Base-by-base conservation (phyloP, 2,797 vertebrate species). In the Danio aesculapii region DNA sequence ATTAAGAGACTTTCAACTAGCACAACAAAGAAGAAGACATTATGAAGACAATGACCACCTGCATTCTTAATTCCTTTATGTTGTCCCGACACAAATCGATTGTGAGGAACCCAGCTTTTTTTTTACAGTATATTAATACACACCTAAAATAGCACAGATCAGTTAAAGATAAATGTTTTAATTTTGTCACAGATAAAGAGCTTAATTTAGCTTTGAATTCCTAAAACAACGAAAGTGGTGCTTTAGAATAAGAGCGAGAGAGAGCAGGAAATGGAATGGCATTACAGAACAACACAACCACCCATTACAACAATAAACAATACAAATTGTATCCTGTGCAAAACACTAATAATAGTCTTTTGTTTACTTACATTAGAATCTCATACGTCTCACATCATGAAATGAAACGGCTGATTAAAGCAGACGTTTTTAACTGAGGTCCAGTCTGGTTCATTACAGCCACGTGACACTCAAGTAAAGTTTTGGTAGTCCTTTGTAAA, bases 181-280 rank as follows among this genome's bases (percentile, higher is more conserved):
- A 67, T 19, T 30, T 30, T 30, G 3, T 1, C 30, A 30, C 30
- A 30, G 30, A 30, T 30, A 30, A 30, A 30, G 21, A n/a, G 47
- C 30, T 70, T 39, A 53, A 41, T 41, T 70, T 0, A 6, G 52
- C 14, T 39, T 30, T 69, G 8, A n/a, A 30, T 30, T 30, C 2
- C 8, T 70, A 9, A 44, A 39, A 70, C 30, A 41, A 2, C 11
- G 50, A 70, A 30, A 53, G 49, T 50, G 16, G 10, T 6, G 16
- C 14, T 43, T 63, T 2, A 44, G 77, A 52, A 11, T 70, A 58
- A 9, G 14, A 66, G 70, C 12, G 6, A 64, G 44, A 57, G 71
- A 67, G 66, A 30, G 30, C 46, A 63, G 47, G 81, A 85, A 82
- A 87, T 79, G 17, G 81, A 79, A 77, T 83, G 75, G 44, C 67